A percentile compares a stretch with the other conserved stretches of the same genome.
phyloP scores from a whole-genome alignment of 2,888 invertebrate genomes.

The Agonopterix arenella region DNA sequence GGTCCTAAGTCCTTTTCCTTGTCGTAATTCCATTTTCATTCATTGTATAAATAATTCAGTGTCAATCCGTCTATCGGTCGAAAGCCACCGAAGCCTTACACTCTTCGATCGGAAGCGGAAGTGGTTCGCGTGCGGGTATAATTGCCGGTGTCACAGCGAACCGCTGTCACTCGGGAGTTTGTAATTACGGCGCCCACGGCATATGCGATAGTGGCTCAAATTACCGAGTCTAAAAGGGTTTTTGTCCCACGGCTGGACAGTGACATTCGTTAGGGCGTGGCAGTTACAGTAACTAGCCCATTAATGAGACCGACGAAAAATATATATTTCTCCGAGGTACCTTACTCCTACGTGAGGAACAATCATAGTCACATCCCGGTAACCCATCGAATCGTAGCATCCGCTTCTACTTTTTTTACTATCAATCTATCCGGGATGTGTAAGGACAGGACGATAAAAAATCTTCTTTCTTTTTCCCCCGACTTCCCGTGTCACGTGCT shows the following conservation, averaged over 20 bases:
- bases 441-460: slow-evolving; percentile 33
- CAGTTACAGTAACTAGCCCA: no score
- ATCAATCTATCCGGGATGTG: slow-evolving; percentile 34
- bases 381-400: slow-evolving; percentile 12
- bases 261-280: no score
- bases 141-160: slow-evolving; percentile 56
- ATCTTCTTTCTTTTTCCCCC: slow-evolving; percentile 22
- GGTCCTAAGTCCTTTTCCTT: no score
- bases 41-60: no score
- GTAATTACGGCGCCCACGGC: slow-evolving; percentile 22
- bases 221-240: slow-evolving; percentile 1
- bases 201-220: slow-evolving; percentile 26
- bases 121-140: slow-evolving; percentile 58
- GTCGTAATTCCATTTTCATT: no score
- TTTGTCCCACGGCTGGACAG: background rate
- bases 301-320: no score
- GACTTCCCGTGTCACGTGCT: slow-evolving; percentile 44
- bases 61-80: slow-evolving; percentile 9
- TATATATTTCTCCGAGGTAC: no score
- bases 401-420: slow-evolving; percentile 32
- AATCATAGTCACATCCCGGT: background rate
- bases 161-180: slow-evolving; percentile 34
- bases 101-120: slow-evolving; percentile 63
- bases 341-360: no score
- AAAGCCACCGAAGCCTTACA: slow-evolving; percentile 43